Evolutionary conservation across 2,888 invertebrate genomes (phyloP).

Genomic region (Morpho achilles): DNA sequence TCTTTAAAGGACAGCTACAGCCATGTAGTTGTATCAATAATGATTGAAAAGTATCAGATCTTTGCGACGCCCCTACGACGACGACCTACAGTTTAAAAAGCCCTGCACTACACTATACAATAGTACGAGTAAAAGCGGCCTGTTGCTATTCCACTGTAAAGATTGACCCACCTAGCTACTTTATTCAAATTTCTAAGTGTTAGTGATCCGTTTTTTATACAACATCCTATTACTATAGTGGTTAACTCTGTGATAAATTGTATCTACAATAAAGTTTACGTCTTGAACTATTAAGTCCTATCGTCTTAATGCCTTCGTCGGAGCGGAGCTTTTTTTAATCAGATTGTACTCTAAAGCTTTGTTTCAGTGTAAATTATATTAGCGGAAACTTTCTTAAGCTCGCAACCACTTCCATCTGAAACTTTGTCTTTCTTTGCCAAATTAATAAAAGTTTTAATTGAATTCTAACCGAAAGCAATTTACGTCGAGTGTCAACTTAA

Average conservation of each 20-base stretch:
- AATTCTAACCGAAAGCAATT: slow-evolving; percentile 64
- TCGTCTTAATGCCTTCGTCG: slow-evolving; percentile 8
- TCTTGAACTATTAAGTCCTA: slow-evolving; percentile 5
- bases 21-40: too few relatives aligned
- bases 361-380: slow-evolving; percentile 66
- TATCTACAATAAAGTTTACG: background rate
- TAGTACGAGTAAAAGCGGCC: too few relatives aligned
- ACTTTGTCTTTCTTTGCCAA: slow-evolving; percentile 62
- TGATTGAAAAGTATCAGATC: too few relatives aligned
- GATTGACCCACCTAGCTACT: too few relatives aligned
- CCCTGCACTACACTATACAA: too few relatives aligned
- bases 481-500: slow-evolving; percentile 42
- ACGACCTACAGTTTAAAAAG: too few relatives aligned
- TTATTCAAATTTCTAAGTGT: too few relatives aligned
- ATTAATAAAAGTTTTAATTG: slow-evolving; percentile 78
- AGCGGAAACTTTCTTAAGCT: slow-evolving; percentile 59
- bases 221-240: too few relatives aligned
- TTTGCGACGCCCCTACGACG: too few relatives aligned
- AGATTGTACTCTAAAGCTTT: slow-evolving; percentile 37
- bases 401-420: slow-evolving; percentile 52
- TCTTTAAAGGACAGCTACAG: too few relatives aligned
- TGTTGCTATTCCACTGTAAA: background rate
- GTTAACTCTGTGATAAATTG: too few relatives aligned
- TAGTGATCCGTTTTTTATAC: too few relatives aligned
- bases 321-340: slow-evolving; percentile 19